phyloP scores from a whole-genome alignment of 1,140 invertebrate genomes.

The Ips nitidus region DNA sequence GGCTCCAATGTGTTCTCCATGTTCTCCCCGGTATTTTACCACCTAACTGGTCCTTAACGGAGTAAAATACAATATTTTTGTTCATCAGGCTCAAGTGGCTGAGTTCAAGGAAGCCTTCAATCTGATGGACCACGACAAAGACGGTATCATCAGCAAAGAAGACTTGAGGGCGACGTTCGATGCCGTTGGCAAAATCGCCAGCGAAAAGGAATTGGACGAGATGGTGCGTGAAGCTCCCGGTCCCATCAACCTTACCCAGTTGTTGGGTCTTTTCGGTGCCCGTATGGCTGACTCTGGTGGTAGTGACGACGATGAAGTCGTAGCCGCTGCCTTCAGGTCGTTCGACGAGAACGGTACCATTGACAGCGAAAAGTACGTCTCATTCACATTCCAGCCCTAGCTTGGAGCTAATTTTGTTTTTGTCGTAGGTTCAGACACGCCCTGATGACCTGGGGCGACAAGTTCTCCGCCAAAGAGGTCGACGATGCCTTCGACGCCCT shows the following conservation, averaged over 20 bases:
- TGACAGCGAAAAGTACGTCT: conserved; percentile 73
- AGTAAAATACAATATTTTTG: background rate
- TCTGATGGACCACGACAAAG: conserved; percentile 98
- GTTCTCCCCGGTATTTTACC: conserved; percentile 67
- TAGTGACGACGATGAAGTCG: conserved; percentile 91
- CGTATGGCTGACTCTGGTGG: conserved; percentile 78
- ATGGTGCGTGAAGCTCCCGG: conserved; percentile 89
- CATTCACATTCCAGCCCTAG: background rate
- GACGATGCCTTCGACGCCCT: conserved; percentile 95
- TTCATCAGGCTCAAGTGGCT: conserved; percentile 82
- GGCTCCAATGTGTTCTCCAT: conserved; percentile 94
- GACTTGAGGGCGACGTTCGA: conserved; percentile 96
- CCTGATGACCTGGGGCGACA: conserved; percentile 95
- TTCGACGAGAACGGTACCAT: conserved; percentile 91
- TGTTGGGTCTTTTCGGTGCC: conserved; percentile 88
- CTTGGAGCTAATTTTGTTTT: background rate
- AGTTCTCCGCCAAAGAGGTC: conserved; percentile 90
- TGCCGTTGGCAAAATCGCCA: conserved; percentile 85
- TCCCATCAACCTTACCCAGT: conserved; percentile 94
- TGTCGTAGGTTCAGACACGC: conserved; percentile 82
- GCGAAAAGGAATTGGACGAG: conserved; percentile 87
- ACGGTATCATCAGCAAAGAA: conserved; percentile 90
- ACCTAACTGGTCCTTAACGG: background rate
- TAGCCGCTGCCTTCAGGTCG: conserved; percentile 92
- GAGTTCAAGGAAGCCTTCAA: conserved; percentile 98